These are phyloP conservation scores for Calcarius lapponicus DNA, from an alignment of 2,797 vertebrate genomes.

Conservation along the genomic window DNA sequence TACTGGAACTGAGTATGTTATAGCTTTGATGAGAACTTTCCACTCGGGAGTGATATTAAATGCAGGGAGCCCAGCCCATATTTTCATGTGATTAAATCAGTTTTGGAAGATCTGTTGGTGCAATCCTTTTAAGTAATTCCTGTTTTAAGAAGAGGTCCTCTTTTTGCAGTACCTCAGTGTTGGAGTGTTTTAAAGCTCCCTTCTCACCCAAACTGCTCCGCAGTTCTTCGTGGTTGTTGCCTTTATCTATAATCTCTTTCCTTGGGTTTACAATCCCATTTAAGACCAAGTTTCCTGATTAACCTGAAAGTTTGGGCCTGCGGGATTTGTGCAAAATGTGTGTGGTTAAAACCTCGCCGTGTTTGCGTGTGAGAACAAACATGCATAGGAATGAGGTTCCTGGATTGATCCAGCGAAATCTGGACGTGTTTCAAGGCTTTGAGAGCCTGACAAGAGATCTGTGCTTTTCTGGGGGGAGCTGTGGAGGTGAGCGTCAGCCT, in stretches of 20 bases:
- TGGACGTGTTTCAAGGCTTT: background rate
- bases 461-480: conserved; percentile 16
- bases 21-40: conserved; percentile 6
- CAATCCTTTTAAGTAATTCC: background rate
- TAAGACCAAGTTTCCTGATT: background rate
- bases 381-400: conserved; percentile 27
- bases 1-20: background rate
- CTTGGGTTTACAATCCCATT: background rate
- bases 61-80: background rate
- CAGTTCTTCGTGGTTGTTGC: background rate
- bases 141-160: background rate
- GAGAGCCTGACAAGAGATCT: background rate
- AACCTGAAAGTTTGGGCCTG: conserved; percentile 1
- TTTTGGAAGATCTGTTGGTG: background rate
- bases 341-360: background rate
- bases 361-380: conserved; percentile 40
- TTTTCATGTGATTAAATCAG: background rate
- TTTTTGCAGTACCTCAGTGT: background rate
- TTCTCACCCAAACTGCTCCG: background rate
- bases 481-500: conserved; percentile 42
- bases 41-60: background rate
- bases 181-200: background rate
- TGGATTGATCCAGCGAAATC: background rate
- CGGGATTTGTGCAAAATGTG: background rate
- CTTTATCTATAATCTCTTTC: background rate